Base-by-base conservation (phyloP, 2,113 vertebrate species). In the Trogon surrucura region DNA sequence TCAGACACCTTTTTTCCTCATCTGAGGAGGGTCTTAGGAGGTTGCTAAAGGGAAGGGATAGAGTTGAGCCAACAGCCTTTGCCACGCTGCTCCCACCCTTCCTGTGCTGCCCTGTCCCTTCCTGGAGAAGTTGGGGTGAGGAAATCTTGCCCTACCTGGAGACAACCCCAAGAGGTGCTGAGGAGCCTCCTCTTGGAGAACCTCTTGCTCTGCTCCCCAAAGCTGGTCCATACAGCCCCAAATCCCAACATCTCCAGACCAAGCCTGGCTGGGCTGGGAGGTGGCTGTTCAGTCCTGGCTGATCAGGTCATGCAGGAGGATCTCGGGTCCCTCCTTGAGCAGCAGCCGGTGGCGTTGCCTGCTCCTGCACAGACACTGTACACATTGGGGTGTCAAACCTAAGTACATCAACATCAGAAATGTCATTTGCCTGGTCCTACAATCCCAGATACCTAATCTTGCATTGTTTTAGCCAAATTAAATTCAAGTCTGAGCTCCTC, bases 331-430 rank as follows among this genome's bases (percentile, higher is more conserved):
- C 20, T 2, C 16, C 36, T 20, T 10, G 17, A 58, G 45, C 8
- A 30, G 30, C 72, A 47, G 8, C 4, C 22, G 22, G 18, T 72
- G 69, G n/a, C 50, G 41, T 11, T 65, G 58, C 45, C 72, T 60
- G 53, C 38, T 77, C 27, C 45, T 60, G 21, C 21, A 41, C 41
- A 0, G 48, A 2, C 1, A 9, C 53, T 36, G 9, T 32, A 15
- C 0, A 2, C 25, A 30, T 50, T 7, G 2, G 30, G 36, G 20
- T 34, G 47, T 22, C n/a, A 44, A 9, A 2, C 2, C 0, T 36
- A 57, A 67, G 20, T 54, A 70, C 41, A 58, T 2, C 26, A 34
- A 16, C 58, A 45, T 36, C 60, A 69, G 41, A 14, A 74, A 25
- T 2, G 2, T 69, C 6, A 0, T 67, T 75, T 50, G 51, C 48